Evolutionary conservation across 1,140 invertebrate genomes (phyloP).

Genomic region (Diploscapter pachys): DNA sequence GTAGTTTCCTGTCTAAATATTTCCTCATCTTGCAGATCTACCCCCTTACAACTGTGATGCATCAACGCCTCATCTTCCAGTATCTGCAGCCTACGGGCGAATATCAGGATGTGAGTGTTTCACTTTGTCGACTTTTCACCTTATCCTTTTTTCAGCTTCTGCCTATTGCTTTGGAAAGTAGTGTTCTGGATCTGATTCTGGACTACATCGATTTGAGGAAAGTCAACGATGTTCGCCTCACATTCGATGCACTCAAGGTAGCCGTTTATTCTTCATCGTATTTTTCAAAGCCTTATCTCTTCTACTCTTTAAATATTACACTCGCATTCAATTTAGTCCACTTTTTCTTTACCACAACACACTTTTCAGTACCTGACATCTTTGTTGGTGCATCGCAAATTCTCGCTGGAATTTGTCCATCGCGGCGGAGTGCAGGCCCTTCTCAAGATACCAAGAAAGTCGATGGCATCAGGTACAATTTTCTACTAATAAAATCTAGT

Average conservation of each 20-base stretch:
- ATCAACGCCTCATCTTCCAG: slow-evolving; percentile 83
- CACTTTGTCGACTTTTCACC: not conserved
- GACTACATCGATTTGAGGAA: slow-evolving; percentile 83
- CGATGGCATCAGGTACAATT: not conserved
- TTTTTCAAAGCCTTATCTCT: not conserved
- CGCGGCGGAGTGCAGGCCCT: slow-evolving; percentile 77
- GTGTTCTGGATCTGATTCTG: slow-evolving; percentile 80
- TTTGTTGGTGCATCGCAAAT: slow-evolving; percentile 91
- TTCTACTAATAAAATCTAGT: too few relatives aligned
- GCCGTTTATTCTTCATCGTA: not conserved
- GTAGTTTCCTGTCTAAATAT: not conserved
- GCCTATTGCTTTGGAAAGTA: slow-evolving; percentile 83
- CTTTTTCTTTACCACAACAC: too few relatives aligned
- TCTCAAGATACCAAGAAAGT: slow-evolving; percentile 68
- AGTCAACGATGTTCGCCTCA: slow-evolving; percentile 81
- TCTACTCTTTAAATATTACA: too few relatives aligned
- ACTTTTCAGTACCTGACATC: slow-evolving; percentile 81
- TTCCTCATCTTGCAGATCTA: slow-evolving; percentile 65
- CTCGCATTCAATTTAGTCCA: too few relatives aligned
- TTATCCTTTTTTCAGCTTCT: slow-evolving; percentile 69
- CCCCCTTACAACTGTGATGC: slow-evolving; percentile 78
- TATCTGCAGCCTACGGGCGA: slow-evolving; percentile 91
- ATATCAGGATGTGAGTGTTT: slow-evolving; percentile 78
- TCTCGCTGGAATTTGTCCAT: slow-evolving; percentile 87
- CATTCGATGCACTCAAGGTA: slow-evolving; percentile 78